Base-by-base conservation (phyloP, 2,888 invertebrate genomes). In the Callinectes sapidus region DNA sequence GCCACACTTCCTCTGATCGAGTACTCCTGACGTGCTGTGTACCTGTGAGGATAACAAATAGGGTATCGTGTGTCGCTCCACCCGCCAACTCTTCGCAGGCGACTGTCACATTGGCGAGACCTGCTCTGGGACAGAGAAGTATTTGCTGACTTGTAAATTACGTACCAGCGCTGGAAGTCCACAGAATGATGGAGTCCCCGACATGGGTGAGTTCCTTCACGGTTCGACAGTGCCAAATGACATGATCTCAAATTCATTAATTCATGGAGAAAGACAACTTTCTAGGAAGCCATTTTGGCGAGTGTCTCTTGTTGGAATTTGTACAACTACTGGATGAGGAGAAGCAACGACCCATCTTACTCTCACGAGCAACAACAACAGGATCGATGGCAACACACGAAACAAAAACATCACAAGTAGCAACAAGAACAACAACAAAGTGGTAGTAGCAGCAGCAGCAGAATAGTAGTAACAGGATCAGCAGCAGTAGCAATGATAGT, bases 1-100 rank as follows among this genome's bases (percentile, higher is more conserved):
- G 35, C 81, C 81, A 18, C 81, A 81, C 35, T 35, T 35, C 35
- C 81, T 18, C 32, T 81, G 81, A 35, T 81, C 35, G 81, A 81
- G 35, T 18, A 81, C 35, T 16, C 81, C 81, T 81, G 81, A 81
- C 81, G 35, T n/a, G 14, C 81, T 18, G 81, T 81, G 81, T 81
- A 81, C 35, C 32, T 35, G 81, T 81, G 81, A 35, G 81, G 81
- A 16, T 81, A 32, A 35, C 71, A 81, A 35, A 81, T 32, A 81
- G 35, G 71, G 81, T 81, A 35, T 81, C 35, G 81, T 18, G 35
- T 81, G 81, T 81, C 81, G 32, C 81, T 81, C 81, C 81, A 35
- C 81, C 81, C 35, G 81, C 81, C 35, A 81, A 32, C 81, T 81
- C 81, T 81, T 81, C 35, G 81, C 35, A 16, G 81, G 81, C 14